phyloP scores from a whole-genome alignment of 2,888 invertebrate genomes.

The Acleris cristana region DNA sequence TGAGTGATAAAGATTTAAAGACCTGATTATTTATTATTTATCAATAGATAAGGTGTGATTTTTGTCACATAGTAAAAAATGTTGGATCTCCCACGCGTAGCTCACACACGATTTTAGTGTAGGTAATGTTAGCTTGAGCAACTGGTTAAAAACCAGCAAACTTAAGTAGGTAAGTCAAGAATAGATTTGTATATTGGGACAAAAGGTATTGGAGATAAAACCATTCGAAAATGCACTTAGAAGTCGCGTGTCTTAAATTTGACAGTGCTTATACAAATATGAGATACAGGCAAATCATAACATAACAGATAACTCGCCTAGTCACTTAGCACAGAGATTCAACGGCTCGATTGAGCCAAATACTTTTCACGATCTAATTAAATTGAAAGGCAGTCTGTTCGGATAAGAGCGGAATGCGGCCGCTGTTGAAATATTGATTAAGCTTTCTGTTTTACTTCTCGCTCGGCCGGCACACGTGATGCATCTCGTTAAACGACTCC shows the following conservation, averaged over 20 bases:
- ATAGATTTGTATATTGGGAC: too few relatives aligned
- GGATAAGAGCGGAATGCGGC: constrained; percentile 68
- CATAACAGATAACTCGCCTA: constrained; percentile 11
- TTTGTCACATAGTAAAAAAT: too few relatives aligned
- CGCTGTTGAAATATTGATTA: constrained; percentile 69
- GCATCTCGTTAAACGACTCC: constrained; percentile 28
- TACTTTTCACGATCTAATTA: constrained; percentile 69
- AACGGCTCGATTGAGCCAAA: constrained; percentile 47
- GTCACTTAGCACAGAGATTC: constrained; percentile 31
- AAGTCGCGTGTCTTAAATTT: not conserved
- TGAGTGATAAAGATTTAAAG: too few relatives aligned
- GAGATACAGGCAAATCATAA: constrained; percentile 7
- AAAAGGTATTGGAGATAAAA: too few relatives aligned
- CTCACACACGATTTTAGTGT: too few relatives aligned
- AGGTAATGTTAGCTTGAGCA: too few relatives aligned
- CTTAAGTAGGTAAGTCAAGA: too few relatives aligned
- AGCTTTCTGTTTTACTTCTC: constrained; percentile 58
- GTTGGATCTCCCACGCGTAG: too few relatives aligned
- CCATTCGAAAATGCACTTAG: not conserved
- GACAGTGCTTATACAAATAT: not conserved
- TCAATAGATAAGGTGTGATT: too few relatives aligned
- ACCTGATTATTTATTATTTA: too few relatives aligned
- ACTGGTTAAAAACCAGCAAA: too few relatives aligned
- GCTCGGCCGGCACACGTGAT: constrained; percentile 36
- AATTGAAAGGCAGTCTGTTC: constrained; percentile 63